Evolutionary conservation across 2,113 vertebrate species (phyloP), one percentile per base, ranked within the genome.

Genomic region (Aix galericulata): DNA sequence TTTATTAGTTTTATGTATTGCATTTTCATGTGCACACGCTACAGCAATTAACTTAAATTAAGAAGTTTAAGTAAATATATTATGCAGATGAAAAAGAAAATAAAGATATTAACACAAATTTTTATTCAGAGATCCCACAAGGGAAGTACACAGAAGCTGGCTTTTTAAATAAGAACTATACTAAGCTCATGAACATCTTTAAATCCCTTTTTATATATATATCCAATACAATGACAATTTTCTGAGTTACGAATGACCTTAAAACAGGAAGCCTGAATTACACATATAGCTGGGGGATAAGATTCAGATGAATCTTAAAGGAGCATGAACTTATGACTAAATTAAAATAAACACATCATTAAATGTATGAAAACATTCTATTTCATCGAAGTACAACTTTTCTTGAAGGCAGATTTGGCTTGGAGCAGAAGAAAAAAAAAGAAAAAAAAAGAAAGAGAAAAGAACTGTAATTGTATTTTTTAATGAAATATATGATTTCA

Each of bases 341-440:
- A 91, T 93, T 93, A 96, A 91, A 96, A 92, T 56, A 95, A 86
- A 94, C 32, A 79, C 29, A 79, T 60, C 84, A 95, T 93, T 82
- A 86, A 72, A 93, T 89, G 23, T 48, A 87, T 78, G 48, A 55
- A 94, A 96, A 93, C 82, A 91, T 68, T 36, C 17, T 80, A 27
- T 60, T 92, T 93, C 67, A 91, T 55, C 63, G 38, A 95, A 90
- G 31, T 32, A 68, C 32, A 26, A 25, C 17, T 91, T 85, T 86
- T 81, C 56, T 81, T 31, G 20, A 84, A 94, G 29, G 17, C 31
- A 82, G 21, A 8, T 88, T 53, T 44, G 34, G n/a, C 81, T 73
- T 95, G 58, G 50, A 94, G 6, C 3, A 92, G n/a, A 48, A 87
- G 60, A 1, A 6, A 67, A 50, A 27, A 38, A 34, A 25, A 8